A percentile compares a stretch with the other conserved stretches of the same genome.
Conservation (phyloP, 1,140 invertebrate species). For the Lepidurus packardi region DNA sequence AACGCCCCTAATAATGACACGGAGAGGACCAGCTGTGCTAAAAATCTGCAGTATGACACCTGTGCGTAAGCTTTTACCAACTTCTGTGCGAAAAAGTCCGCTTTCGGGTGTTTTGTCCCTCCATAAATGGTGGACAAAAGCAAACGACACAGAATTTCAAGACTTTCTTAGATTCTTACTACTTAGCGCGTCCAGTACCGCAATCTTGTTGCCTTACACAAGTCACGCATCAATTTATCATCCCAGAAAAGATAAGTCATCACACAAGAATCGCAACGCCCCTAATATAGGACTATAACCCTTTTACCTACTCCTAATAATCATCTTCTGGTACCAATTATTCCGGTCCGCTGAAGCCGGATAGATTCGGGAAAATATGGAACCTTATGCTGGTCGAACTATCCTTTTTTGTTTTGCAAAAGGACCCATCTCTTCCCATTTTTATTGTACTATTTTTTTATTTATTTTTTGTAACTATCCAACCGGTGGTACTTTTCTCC, state of each 20-base stretch:
- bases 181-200: not conserved
- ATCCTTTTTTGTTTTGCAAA: not conserved
- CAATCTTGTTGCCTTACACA: not conserved
- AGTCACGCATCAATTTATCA: conserved; percentile 15
- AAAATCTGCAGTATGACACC: conserved; percentile 17
- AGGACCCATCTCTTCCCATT: not conserved
- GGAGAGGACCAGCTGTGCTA: not conserved
- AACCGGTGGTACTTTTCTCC: not conserved
- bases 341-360: not conserved
- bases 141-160: not conserved
- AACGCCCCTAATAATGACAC: not conserved
- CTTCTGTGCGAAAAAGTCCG: not conserved
- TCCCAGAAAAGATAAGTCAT: conserved; percentile 6
- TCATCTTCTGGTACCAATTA: conserved; percentile 19
- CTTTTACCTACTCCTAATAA: conserved; percentile 16
- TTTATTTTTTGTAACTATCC: not conserved
- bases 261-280: conserved; percentile 12
- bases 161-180: not conserved
- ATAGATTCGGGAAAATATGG: not conserved
- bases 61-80: not conserved
- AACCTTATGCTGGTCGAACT: conserved; percentile 17
- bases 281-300: conserved; percentile 15
- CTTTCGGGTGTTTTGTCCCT: not conserved
- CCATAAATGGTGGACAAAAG: conserved; percentile 3
- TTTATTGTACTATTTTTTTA: not conserved